phyloP scores from a whole-genome alignment of 64 coral and sea anemone species.

The Pocillopora damicornis region DNA sequence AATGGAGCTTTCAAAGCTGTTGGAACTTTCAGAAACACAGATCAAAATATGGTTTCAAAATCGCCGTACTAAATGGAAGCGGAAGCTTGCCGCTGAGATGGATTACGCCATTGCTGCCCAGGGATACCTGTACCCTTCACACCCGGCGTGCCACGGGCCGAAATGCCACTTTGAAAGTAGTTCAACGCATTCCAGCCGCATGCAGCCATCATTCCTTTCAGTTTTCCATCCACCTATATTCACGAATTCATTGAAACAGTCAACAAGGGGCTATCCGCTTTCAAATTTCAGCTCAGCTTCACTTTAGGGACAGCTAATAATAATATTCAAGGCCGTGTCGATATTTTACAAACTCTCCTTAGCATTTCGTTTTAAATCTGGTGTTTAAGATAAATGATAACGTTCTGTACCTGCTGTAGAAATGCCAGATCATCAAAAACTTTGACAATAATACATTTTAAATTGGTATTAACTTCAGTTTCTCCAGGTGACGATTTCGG shows the following conservation, averaged over 20 bases:
- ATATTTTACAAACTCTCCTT: too few species aligned
- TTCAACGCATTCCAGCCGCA: neutral
- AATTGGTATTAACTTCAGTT: too few species aligned
- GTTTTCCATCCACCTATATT: neutral
- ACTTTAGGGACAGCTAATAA: neutral
- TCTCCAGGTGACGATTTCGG: neutral
- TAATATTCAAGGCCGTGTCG: too few species aligned
- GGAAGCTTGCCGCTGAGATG: slow-evolving; percentile 79
- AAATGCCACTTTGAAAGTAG: slow-evolving; percentile 2
- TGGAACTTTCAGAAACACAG: slow-evolving; percentile 83
- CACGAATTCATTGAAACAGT: neutral
- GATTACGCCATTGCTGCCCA: slow-evolving; percentile 63
- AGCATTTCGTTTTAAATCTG: too few species aligned
- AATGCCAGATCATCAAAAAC: too few species aligned
- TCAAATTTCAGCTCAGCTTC: neutral
- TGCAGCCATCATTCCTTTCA: neutral
- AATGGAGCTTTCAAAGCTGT: slow-evolving; percentile 79
- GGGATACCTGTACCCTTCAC: slow-evolving; percentile 62
- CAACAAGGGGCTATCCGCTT: neutral
- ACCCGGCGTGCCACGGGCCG: slow-evolving; percentile 13
- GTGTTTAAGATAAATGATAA: too few species aligned
- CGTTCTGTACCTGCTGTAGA: too few species aligned
- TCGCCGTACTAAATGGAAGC: slow-evolving; percentile 93
- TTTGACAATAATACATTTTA: too few species aligned
- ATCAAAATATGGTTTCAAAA: slow-evolving; percentile 99